Evolutionary conservation across 2,888 invertebrate species (phyloP), one percentile per base, ranked within the genome.

Genomic region (Brachyopa scutellaris): DNA sequence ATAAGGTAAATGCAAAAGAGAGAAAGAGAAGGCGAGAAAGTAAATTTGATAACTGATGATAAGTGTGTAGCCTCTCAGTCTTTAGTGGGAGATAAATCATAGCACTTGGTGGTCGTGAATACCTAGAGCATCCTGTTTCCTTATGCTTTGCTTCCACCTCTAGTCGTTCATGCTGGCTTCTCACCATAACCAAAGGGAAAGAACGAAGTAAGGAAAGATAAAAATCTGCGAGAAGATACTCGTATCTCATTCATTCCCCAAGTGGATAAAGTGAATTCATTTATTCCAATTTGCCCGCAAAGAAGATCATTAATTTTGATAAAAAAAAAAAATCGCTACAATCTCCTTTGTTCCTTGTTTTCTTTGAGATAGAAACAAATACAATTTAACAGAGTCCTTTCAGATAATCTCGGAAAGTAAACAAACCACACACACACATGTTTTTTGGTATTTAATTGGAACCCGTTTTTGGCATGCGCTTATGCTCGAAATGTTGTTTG

Each of bases 11-110:
- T 5, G 36, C n/a, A 36, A 31, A 15, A 31, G 31, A 21, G 31
- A 40, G 31, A 45, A 33, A 33, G 40, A 49, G 38, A 26, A 36
- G n/a, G 13, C 47, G 57, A 38, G 33, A 59, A 17, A 72, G 79
- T 73, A 67, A 79, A 79, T 79, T 73, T 79, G 73, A 73, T 73
- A 79, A 73, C 61, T 66, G 66, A 64, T 67, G 79, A 79, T 79
- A 79, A 73, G 79, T 73, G 73, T 57, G 45, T 42, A 57, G 67
- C 47, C 59, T 47, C 61, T 40, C 38, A 33, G 40, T 67, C 67
- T 61, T 55, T 73, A 69, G 31, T 47, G 33, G 45, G 19, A 42
- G 49, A 55, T 73, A 55, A 79, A 62, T 73, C 61, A 73, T 73
- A 11, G 45, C 73, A 69, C 61, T 79, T 55, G 53, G 59, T 47